These are phyloP conservation scores for Cepphus grylle DNA, from an alignment of 2,113 vertebrate species.

Conservation along the genomic window DNA sequence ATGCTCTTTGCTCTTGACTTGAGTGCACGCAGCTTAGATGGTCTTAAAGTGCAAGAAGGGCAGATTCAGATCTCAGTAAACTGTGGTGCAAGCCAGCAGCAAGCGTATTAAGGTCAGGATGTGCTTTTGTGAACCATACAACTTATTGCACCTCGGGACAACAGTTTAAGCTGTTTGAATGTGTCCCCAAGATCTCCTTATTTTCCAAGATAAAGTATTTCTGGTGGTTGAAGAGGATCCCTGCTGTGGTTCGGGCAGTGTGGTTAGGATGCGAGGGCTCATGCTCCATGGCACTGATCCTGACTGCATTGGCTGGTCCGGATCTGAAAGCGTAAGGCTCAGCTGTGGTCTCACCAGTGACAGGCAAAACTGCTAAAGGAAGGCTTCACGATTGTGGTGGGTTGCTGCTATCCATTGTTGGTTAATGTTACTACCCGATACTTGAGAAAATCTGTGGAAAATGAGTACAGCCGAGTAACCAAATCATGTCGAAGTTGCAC, in stretches of 20 bases:
- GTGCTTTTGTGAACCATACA: not conserved
- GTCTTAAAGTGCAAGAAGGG: not conserved
- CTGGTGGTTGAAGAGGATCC: not conserved
- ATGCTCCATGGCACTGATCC: not conserved
- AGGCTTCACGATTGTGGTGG: not conserved
- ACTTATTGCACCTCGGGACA: not conserved
- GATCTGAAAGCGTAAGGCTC: not conserved
- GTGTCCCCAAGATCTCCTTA: rapidly evolving
- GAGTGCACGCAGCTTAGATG: no score
- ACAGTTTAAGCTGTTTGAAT: not conserved
- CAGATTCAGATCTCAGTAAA: not conserved
- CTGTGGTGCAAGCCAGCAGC: not conserved
- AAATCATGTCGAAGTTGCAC: not conserved
- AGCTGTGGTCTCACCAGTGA: not conserved
- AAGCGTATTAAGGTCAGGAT: not conserved
- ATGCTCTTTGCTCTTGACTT: not conserved
- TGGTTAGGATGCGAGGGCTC: not conserved
- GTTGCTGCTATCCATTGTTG: not conserved
- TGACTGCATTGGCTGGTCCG: not conserved
- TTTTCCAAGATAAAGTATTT: not conserved
- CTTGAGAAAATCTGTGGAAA: not conserved
- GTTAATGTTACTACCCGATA: not conserved
- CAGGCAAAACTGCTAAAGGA: not conserved
- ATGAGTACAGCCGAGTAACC: not conserved
- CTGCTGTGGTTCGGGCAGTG: not conserved